A percentile compares a stretch with the other conserved stretches of the same genome.
Evolutionary conservation across 37 sponge, comb jelly and placozoan species (phyloP).

Genomic region (Crambe crambe): DNA sequence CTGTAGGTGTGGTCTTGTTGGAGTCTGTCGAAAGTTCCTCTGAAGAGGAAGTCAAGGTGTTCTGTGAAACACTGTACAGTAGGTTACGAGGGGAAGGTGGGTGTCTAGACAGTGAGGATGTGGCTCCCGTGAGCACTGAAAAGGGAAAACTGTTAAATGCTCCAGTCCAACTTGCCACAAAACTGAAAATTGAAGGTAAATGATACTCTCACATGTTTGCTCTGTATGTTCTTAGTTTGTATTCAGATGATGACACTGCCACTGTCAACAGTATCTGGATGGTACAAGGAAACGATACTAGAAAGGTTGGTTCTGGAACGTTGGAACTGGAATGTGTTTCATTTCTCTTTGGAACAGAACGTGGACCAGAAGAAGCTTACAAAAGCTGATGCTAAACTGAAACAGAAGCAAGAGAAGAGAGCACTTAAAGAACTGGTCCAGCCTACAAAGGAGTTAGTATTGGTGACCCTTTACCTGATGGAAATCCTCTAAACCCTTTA

Average conservation of each 20-base stretch:
- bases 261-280: constrained; percentile 47
- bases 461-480: neutral
- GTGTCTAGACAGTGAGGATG: neutral
- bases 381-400: constrained; percentile 82
- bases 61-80: constrained; percentile 37
- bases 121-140: neutral
- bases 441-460: neutral
- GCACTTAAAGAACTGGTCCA: constrained; percentile 37
- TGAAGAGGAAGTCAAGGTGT: constrained; percentile 17
- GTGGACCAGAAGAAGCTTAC: constrained; percentile 81
- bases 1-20: constrained; percentile 55
- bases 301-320: neutral
- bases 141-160: constrained; percentile 51
- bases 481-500: too few relatives aligned
- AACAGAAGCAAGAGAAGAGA: constrained; percentile 81
- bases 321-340: too few relatives aligned
- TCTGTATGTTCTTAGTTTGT: neutral
- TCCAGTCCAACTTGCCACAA: constrained; percentile 51
- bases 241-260: constrained; percentile 8
- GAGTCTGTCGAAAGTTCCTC: constrained; percentile 27
- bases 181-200: constrained; percentile 26
- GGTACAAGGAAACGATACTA: constrained; percentile 5
- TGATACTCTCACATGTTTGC: neutral
- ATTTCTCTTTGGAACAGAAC: neutral
- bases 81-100: constrained; percentile 21